phyloP scores from a whole-genome alignment of 2,113 vertebrate genomes.

The Sterrhoptilus dennistouni region DNA sequence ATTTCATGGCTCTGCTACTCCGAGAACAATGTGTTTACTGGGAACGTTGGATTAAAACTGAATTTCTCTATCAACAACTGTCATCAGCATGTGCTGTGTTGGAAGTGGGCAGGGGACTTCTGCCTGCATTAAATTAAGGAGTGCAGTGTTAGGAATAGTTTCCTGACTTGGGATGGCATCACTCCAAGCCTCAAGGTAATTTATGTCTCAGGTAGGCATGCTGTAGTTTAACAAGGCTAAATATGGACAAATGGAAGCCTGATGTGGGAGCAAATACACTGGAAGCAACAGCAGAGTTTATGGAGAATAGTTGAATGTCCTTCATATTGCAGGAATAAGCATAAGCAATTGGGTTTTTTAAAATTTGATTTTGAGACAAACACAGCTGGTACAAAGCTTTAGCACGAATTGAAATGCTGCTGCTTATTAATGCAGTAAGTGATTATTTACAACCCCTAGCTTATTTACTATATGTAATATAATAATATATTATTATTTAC shows the following conservation, averaged over 20 bases:
- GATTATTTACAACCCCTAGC: constrained; percentile 30
- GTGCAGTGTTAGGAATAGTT: not conserved
- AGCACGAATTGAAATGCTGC: constrained; percentile 65
- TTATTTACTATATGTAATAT: too few relatives aligned
- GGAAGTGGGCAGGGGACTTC: not conserved
- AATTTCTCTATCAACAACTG: not conserved
- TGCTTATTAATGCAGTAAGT: constrained; percentile 41
- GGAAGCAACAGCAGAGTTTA: not conserved
- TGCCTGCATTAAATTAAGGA: not conserved
- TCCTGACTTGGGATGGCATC: not conserved
- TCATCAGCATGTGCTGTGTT: not conserved
- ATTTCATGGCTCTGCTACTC: not conserved
- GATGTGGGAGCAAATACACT: not conserved
- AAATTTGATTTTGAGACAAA: constrained; percentile 67
- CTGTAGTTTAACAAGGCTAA: constrained; percentile 24
- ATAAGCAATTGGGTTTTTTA: constrained; percentile 17
- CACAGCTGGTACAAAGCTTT: constrained; percentile 53
- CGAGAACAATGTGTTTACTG: not conserved
- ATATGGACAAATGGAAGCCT: constrained; percentile 14
- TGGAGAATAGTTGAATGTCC: not conserved
- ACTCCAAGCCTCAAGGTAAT: constrained; percentile 34
- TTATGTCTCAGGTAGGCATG: constrained; percentile 35
- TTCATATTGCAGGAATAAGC: constrained; percentile 28
- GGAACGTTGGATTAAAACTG: not conserved
- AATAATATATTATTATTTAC: constrained; percentile 29